phyloP scores from a whole-genome alignment of 2,113 vertebrate genomes.

The Salvelinus alpinus region DNA sequence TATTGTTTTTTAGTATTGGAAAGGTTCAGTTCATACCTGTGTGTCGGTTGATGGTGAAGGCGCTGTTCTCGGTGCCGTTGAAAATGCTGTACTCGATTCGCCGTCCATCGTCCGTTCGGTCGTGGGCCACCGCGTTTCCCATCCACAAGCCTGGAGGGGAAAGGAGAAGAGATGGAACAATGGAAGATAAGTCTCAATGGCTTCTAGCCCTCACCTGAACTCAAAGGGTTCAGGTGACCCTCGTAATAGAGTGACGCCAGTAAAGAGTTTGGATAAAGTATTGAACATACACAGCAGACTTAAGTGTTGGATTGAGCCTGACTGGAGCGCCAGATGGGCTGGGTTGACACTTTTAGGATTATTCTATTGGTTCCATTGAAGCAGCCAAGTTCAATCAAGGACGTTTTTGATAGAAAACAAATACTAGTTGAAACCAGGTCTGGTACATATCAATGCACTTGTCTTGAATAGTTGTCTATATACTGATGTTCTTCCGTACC shows the following conservation, averaged over 20 bases:
- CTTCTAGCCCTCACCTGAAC: no score
- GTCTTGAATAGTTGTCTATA: background rate
- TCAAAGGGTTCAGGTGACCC: no score
- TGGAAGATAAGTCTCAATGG: no score
- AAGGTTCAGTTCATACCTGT: constrained; percentile 73
- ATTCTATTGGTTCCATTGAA: no score
- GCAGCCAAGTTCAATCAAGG: no score
- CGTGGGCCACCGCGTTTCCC: constrained; percentile 78
- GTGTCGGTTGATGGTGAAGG: constrained; percentile 77
- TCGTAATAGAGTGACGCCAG: background rate
- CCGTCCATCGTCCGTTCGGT: constrained; percentile 57
- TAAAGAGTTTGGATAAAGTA: background rate
- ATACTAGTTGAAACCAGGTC: no score
- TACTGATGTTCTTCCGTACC: constrained; percentile 64
- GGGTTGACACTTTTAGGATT: background rate
- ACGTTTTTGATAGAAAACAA: no score
- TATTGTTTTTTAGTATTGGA: background rate
- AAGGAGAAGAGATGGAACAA: background rate
- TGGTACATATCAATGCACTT: background rate
- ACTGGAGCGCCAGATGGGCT: background rate
- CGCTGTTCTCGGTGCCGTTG: constrained; percentile 75
- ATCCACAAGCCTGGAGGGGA: constrained; percentile 78
- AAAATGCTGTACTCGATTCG: constrained; percentile 82
- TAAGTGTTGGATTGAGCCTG: background rate
- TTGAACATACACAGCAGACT: background rate